These are phyloP conservation scores for Pelobates cultripes DNA, from an alignment of 2,797 vertebrate species.

Conservation along the genomic window DNA sequence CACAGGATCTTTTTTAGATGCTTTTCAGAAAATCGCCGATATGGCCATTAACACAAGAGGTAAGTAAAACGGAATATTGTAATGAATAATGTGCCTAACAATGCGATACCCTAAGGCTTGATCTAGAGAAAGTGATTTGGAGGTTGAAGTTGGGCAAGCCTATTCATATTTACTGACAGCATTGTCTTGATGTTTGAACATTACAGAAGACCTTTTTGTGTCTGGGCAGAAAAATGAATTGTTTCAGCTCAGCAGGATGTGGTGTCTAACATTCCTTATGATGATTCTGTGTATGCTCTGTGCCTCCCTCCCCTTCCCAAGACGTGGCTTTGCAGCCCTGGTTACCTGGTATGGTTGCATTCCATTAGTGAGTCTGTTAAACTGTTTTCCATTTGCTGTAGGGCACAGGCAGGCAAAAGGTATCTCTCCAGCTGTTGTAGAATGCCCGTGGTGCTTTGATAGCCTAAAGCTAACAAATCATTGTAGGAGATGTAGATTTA, in stretches of 20 bases:
- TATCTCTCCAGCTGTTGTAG: too few species aligned
- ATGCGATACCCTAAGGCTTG: neutral
- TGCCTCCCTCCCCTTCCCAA: neutral
- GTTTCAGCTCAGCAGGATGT: slow-evolving; percentile 24
- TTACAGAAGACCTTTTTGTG: neutral
- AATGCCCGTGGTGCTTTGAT: too few species aligned
- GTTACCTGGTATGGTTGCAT: slow-evolving; percentile 24
- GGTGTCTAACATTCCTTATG: slow-evolving; percentile 12
- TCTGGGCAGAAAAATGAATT: neutral
- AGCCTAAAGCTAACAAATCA: too few species aligned
- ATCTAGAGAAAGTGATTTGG: neutral
- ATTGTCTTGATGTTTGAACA: neutral
- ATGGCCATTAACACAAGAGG: slow-evolving; percentile 82
- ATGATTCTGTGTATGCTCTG: neutral
- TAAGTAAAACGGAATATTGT: slow-evolving; percentile 48
- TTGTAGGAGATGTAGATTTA: too few species aligned
- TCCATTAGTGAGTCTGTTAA: neutral
- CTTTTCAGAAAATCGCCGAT: slow-evolving; percentile 85
- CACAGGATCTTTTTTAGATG: slow-evolving; percentile 80
- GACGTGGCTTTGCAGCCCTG: slow-evolving; percentile 21
- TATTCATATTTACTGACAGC: neutral
- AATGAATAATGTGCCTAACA: too few species aligned
- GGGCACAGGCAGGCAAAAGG: neutral
- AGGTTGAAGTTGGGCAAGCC: neutral
- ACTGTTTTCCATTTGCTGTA: slow-evolving; percentile 3